These are phyloP conservation scores for Muscicapa comitata DNA, from an alignment of 2,797 vertebrate genomes.

Conservation along the genomic window DNA sequence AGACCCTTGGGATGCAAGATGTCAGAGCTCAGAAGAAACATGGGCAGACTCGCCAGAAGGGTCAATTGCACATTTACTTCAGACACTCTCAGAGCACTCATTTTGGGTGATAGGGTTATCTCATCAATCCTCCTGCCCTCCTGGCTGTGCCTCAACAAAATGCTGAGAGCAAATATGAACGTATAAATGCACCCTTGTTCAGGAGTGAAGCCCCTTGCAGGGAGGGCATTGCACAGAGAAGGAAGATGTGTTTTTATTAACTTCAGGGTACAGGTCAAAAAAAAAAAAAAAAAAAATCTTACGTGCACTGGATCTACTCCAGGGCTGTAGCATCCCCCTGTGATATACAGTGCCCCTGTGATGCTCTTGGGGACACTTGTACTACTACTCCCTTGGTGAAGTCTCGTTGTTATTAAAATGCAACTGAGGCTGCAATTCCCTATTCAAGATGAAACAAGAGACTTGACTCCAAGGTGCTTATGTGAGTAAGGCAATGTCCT, in stretches of 20 bases:
- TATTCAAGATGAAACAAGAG: neutral
- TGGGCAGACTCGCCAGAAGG: neutral
- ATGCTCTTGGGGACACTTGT: rapidly evolving
- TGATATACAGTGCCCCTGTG: neutral
- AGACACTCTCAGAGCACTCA: neutral
- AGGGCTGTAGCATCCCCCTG: neutral
- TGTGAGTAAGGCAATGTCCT: neutral
- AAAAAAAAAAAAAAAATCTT: neutral
- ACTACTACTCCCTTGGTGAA: rapidly evolving
- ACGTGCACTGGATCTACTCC: neutral
- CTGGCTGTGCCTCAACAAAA: neutral
- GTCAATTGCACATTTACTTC: neutral
- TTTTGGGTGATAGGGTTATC: neutral
- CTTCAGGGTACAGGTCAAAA: neutral
- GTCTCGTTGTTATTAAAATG: neutral
- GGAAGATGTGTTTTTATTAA: neutral
- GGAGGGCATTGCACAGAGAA: neutral
- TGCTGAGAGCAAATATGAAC: neutral
- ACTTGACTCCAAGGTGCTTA: neutral
- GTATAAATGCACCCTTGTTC: neutral
- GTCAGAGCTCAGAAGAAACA: neutral
- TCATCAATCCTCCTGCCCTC: neutral
- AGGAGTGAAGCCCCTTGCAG: neutral
- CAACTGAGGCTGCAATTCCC: neutral
- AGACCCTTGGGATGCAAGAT: neutral